phyloP scores from a whole-genome alignment of 2,888 invertebrate species.

The Drosophila mimica region DNA sequence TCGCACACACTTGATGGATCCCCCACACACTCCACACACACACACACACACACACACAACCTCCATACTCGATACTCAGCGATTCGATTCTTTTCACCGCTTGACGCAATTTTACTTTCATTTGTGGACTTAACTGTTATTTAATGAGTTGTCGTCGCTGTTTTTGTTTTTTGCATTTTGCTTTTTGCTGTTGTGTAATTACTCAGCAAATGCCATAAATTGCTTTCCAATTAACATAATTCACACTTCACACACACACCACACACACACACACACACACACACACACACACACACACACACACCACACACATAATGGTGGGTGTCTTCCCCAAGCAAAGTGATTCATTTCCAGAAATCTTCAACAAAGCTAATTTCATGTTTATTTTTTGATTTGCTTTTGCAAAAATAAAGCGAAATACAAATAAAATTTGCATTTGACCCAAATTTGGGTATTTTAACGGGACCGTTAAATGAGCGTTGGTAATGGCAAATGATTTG shows the following conservation, averaged over 20 bases:
- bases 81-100: slow-evolving; percentile 43
- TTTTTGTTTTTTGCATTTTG: neutral
- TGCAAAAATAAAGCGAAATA: slow-evolving; percentile 22
- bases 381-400: slow-evolving; percentile 20
- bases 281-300: slow-evolving; percentile 3
- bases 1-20: neutral
- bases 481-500: slow-evolving; percentile 42
- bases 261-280: slow-evolving; percentile 3
- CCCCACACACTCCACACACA: neutral
- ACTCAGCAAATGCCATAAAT: slow-evolving; percentile 60
- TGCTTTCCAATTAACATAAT: slow-evolving; percentile 74
- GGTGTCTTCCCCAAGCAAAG: slow-evolving; percentile 30
- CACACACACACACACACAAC: neutral
- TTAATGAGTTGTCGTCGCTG: slow-evolving; percentile 56
- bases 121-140: slow-evolving; percentile 66
- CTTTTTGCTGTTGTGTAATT: slow-evolving; percentile 50
- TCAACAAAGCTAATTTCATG: slow-evolving; percentile 12
- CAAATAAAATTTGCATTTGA: slow-evolving; percentile 31
- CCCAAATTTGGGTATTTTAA: slow-evolving; percentile 26
- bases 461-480: slow-evolving; percentile 29
- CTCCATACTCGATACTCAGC: neutral
- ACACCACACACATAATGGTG: slow-evolving; percentile 18
- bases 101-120: slow-evolving; percentile 66
- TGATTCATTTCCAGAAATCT: slow-evolving; percentile 49
- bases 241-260: slow-evolving; percentile 56